Evolutionary conservation across 2,888 invertebrate species (phyloP).

Genomic region (Drosophila merina): DNA sequence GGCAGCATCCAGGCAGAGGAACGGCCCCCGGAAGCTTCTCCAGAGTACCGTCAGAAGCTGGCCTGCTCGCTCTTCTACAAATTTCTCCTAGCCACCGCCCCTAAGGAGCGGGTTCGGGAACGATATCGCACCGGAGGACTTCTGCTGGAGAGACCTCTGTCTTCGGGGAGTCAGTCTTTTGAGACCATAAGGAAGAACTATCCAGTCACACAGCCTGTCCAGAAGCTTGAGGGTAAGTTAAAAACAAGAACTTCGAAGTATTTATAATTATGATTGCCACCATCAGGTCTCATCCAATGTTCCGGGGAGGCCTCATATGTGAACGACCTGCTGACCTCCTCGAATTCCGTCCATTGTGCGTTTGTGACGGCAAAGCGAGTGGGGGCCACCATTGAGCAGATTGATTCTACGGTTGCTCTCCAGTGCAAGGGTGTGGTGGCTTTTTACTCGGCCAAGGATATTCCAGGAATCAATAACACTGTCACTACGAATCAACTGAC

Average conservation of each 20-base stretch:
- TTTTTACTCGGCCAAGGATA: conserved; percentile 86
- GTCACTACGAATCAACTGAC: conserved; percentile 85
- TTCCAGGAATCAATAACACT: conserved; percentile 84
- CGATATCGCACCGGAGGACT: conserved; percentile 76
- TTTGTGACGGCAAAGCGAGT: conserved; percentile 87
- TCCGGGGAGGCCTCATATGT: conserved; percentile 91
- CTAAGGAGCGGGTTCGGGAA: conserved; percentile 81
- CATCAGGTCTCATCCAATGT: conserved; percentile 85
- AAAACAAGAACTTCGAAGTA: too few species aligned
- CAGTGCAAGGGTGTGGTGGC: conserved; percentile 86
- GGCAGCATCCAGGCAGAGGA: conserved; percentile 87
- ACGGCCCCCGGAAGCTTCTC: conserved; percentile 88
- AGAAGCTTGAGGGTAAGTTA: conserved; percentile 90
- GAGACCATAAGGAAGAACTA: conserved; percentile 88
- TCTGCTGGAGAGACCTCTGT: conserved; percentile 87
- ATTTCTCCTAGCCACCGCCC: conserved; percentile 86
- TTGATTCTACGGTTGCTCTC: conserved; percentile 85
- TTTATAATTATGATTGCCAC: neutral
- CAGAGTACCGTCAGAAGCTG: conserved; percentile 88
- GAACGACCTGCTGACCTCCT: conserved; percentile 88
- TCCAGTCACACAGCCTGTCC: conserved; percentile 90
- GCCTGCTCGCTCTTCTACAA: conserved; percentile 92
- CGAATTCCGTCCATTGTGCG: conserved; percentile 86
- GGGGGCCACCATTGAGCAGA: conserved; percentile 83
- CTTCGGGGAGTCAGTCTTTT: conserved; percentile 89